These are phyloP conservation scores for Axea sp. DNA, from an alignment of 2,888 invertebrate genomes.

Conservation along the genomic window DNA sequence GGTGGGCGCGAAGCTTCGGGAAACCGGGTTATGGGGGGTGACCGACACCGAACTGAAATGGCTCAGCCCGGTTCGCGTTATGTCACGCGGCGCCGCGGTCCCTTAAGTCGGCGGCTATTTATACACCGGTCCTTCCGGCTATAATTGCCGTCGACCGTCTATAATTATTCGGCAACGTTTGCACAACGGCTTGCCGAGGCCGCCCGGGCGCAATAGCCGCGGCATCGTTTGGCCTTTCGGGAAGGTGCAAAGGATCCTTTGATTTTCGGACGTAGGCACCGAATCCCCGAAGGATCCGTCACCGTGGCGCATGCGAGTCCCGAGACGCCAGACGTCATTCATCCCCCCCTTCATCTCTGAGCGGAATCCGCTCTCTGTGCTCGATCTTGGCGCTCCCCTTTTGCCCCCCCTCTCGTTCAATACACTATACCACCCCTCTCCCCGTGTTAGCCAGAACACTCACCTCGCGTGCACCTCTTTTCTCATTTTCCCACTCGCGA, in stretches of 20 bases:
- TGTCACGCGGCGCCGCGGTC: conserved; percentile 19
- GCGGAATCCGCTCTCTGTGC: conserved; percentile 11
- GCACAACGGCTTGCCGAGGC: conserved; percentile 8
- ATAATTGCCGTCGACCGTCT: conserved; percentile 19
- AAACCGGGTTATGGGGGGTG: too few species aligned
- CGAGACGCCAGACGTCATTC: conserved; percentile 30
- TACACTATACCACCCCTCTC: too few species aligned
- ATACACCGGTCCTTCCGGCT: conserved; percentile 24
- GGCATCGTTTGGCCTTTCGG: background rate
- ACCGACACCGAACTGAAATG: background rate
- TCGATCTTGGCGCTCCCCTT: too few species aligned
- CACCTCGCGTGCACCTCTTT: too few species aligned
- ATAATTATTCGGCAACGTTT: conserved; percentile 23
- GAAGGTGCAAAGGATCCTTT: background rate
- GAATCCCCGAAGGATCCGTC: background rate
- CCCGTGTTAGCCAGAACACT: too few species aligned
- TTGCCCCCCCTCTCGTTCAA: too few species aligned
- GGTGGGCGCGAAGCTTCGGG: too few species aligned
- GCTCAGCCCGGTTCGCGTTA: conserved; percentile 13
- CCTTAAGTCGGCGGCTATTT: conserved; percentile 14
- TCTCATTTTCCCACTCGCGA: too few species aligned
- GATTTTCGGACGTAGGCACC: background rate
- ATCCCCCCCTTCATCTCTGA: background rate
- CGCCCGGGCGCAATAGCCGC: background rate
- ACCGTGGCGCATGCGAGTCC: conserved; percentile 24